These are phyloP conservation scores for Eleutherodactylus coqui DNA, from an alignment of 2,797 vertebrate species.

Conservation along the genomic window DNA sequence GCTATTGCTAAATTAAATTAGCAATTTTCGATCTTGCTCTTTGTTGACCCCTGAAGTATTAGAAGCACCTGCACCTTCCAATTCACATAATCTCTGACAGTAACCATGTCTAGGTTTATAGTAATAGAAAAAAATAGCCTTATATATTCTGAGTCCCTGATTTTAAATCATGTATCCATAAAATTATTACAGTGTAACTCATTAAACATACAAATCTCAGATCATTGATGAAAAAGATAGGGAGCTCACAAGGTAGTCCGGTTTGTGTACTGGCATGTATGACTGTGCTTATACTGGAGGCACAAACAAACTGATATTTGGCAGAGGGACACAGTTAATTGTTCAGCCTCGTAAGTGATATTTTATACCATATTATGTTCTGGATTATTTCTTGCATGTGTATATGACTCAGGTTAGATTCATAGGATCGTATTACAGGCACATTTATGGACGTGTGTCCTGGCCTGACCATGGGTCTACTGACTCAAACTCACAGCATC, in stretches of 20 bases:
- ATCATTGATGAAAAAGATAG: not conserved
- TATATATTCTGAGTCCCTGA: not conserved
- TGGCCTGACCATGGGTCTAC: too few relatives aligned
- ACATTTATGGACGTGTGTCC: not conserved
- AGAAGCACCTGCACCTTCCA: not conserved
- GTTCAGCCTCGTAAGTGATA: conserved; percentile 41
- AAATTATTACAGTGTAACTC: not conserved
- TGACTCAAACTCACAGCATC: too few relatives aligned
- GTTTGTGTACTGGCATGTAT: conserved; percentile 41
- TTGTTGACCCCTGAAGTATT: too few relatives aligned
- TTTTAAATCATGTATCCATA: not conserved
- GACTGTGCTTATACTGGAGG: conserved; percentile 39
- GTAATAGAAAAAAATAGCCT: not conserved
- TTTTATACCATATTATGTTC: not conserved
- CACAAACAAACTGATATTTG: conserved; percentile 27
- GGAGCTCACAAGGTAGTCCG: not conserved
- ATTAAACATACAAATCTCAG: not conserved
- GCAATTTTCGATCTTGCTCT: too few relatives aligned
- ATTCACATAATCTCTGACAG: not conserved
- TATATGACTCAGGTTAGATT: too few relatives aligned
- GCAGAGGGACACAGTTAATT: conserved; percentile 22
- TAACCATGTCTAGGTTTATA: not conserved
- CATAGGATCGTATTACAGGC: too few relatives aligned
- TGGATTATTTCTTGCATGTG: not conserved
- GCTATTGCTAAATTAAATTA: not conserved